phyloP scores from a whole-genome alignment of 92 coral and sea anemone genomes.

The Metridium senile region DNA sequence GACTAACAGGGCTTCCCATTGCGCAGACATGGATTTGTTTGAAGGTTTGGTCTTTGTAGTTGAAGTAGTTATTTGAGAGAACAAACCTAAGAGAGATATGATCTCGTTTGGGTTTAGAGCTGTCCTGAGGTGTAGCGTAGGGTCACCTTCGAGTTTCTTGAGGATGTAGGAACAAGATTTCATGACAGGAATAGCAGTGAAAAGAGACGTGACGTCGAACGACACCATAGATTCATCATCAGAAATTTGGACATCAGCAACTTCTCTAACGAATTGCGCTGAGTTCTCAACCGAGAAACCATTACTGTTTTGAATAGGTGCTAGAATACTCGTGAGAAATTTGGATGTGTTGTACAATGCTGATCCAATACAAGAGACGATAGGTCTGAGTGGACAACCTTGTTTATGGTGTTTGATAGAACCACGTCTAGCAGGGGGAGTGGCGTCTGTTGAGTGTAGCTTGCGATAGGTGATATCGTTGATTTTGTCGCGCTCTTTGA shows the following conservation, averaged over 20 bases:
- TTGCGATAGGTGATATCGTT: conserved; percentile 35
- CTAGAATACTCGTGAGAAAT: conserved; percentile 28
- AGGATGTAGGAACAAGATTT: not conserved
- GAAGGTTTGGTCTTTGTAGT: conserved; percentile 23
- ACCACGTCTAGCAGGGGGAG: conserved; percentile 41
- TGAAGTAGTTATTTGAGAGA: conserved; percentile 8
- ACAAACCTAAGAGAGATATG: not conserved
- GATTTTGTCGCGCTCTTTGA: conserved; percentile 18
- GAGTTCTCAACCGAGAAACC: conserved; percentile 41
- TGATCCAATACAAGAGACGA: conserved; percentile 42
- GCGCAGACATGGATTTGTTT: conserved; percentile 49
- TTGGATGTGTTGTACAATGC: conserved; percentile 36
- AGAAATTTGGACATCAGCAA: conserved; percentile 2
- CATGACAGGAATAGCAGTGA: conserved; percentile 45
- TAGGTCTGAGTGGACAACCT: conserved; percentile 37
- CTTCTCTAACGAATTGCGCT: conserved; percentile 22
- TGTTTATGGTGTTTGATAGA: conserved; percentile 40
- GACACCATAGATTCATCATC: conserved; percentile 52
- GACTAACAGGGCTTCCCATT: conserved; percentile 42
- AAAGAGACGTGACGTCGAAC: conserved; percentile 46
- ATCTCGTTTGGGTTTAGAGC: not conserved
- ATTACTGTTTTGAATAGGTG: conserved; percentile 25
- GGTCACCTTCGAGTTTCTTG: not conserved
- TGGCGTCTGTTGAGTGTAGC: conserved; percentile 13
- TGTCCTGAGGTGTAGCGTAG: not conserved